Evolutionary conservation across 2,113 vertebrate species (phyloP).

Genomic region (Helogale parvula): DNA sequence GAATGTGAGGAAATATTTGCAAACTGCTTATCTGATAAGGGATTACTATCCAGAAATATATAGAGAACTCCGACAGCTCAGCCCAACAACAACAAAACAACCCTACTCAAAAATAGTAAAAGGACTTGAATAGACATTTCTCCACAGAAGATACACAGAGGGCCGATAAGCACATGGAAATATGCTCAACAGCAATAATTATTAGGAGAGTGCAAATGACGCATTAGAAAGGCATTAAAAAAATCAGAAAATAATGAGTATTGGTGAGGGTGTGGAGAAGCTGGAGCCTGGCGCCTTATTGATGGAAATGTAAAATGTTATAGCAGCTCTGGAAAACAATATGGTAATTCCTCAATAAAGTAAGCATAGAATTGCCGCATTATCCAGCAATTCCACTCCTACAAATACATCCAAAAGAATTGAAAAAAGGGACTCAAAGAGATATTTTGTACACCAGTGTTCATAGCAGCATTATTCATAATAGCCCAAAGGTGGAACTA

Average conservation of each 20-base stretch:
- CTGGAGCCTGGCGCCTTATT: neutral
- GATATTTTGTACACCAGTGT: neutral
- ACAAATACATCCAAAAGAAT: neutral
- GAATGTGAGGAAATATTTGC: neutral
- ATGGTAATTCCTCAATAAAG: neutral
- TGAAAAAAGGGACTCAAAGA: neutral
- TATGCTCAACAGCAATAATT: neutral
- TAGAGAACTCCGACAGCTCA: neutral
- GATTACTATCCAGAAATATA: neutral
- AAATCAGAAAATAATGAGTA: neutral
- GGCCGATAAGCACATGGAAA: neutral
- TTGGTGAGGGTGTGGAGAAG: neutral
- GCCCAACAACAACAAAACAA: neutral
- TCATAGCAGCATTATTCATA: neutral
- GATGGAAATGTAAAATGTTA: neutral
- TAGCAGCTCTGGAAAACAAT: neutral
- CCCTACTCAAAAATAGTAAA: neutral
- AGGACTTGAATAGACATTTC: neutral
- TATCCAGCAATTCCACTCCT: neutral
- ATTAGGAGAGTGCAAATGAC: neutral
- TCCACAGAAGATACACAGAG: neutral
- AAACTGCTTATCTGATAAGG: neutral
- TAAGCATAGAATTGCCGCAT: neutral
- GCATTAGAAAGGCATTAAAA: neutral
- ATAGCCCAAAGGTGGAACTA: neutral